These are phyloP conservation scores for Pandemis cinnamomeana DNA, from an alignment of 2,888 invertebrate genomes.

Conservation along the genomic window DNA sequence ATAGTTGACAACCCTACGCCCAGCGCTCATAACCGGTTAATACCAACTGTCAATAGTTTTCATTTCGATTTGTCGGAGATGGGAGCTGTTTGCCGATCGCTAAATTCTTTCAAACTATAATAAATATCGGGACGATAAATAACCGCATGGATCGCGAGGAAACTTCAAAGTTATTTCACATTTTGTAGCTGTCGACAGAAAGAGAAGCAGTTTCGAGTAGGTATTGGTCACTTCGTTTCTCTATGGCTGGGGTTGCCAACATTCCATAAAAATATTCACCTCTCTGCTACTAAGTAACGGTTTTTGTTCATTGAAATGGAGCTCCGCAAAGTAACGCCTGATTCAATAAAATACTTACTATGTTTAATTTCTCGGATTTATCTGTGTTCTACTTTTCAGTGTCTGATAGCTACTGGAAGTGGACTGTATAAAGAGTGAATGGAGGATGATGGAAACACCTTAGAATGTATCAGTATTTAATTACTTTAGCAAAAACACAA, in stretches of 20 bases:
- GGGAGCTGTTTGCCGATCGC: constrained; percentile 31
- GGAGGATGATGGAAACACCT: too few relatives aligned
- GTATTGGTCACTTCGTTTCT: neutral
- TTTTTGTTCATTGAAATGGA: too few relatives aligned
- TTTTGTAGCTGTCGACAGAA: neutral
- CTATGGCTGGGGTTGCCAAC: neutral
- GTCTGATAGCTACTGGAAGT: too few relatives aligned
- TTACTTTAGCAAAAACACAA: too few relatives aligned
- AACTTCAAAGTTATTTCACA: constrained; percentile 1
- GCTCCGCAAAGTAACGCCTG: too few relatives aligned
- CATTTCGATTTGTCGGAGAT: constrained; percentile 32
- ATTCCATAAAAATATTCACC: too few relatives aligned
- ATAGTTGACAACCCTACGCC: constrained; percentile 17
- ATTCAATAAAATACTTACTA: too few relatives aligned
- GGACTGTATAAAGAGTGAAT: too few relatives aligned
- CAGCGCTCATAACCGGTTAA: constrained; percentile 31
- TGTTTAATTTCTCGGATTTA: too few relatives aligned
- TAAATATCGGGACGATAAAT: constrained; percentile 24
- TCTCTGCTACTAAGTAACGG: too few relatives aligned
- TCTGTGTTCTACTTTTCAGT: too few relatives aligned
- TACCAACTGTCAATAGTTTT: constrained; percentile 41
- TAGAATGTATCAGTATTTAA: too few relatives aligned
- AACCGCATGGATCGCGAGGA: constrained; percentile 2
- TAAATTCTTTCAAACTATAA: constrained; percentile 22
- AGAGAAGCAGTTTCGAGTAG: neutral